Conservation (phyloP, 2,888 invertebrate genomes). For the Pristionchus exspectatus region DNA sequence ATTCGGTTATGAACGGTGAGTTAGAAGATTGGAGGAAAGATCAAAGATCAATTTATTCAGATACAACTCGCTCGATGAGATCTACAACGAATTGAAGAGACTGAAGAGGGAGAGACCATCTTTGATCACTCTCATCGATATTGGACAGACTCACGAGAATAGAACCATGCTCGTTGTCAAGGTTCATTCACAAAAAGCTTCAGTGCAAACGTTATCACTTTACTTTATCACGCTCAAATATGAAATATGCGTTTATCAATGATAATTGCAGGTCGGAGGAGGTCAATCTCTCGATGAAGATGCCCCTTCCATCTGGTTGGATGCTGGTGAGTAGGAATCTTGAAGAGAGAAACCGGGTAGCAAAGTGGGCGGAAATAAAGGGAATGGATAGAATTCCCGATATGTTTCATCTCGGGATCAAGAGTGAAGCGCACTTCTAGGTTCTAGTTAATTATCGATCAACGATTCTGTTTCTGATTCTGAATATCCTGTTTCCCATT, state of each 20-base stretch:
- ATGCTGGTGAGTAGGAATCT: conserved; percentile 64
- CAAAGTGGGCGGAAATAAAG: neutral
- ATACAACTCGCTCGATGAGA: conserved; percentile 68
- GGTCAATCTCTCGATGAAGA: conserved; percentile 62
- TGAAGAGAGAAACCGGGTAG: no score
- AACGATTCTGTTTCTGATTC: no score
- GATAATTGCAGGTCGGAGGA: conserved; percentile 62
- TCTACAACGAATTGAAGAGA: conserved; percentile 67
- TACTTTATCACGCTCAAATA: neutral
- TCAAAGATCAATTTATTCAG: conserved; percentile 43
- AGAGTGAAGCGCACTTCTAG: no score
- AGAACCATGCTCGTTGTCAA: conserved; percentile 71
- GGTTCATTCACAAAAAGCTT: conserved; percentile 54
- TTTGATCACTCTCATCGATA: conserved; percentile 76
- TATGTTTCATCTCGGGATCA: no score
- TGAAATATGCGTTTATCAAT: neutral
- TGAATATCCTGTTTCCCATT: no score
- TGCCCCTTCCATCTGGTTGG: conserved; percentile 73
- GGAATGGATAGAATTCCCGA: no score
- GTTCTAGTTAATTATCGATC: no score
- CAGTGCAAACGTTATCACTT: neutral
- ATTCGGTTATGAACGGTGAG: conserved; percentile 49
- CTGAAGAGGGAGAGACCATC: conserved; percentile 70
- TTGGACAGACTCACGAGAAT: conserved; percentile 77
- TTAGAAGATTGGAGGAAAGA: neutral